Conservation (phyloP, 2,797 vertebrate genomes). For the Eulemur rubriventer region DNA sequence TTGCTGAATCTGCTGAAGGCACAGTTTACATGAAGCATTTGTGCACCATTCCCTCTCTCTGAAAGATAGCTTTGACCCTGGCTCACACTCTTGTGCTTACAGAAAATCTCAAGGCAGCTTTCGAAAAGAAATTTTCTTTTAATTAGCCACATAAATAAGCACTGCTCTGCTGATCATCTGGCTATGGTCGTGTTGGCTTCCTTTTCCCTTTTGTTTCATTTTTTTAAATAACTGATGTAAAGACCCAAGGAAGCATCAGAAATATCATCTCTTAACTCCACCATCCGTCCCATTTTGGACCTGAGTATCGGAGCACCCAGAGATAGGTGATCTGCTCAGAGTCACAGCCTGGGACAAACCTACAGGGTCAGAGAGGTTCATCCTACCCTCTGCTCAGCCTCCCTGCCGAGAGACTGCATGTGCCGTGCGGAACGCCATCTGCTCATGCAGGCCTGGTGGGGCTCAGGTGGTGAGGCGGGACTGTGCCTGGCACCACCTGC, state of each 20-base stretch:
- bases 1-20: neutral
- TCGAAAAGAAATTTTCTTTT: slow-evolving; percentile 48
- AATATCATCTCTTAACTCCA: neutral
- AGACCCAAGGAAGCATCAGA: neutral
- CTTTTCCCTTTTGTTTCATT: neutral
- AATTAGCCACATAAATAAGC: slow-evolving; percentile 31
- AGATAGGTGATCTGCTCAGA: neutral
- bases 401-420: neutral
- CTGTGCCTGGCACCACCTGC: no score
- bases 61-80: slow-evolving; percentile 18
- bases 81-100: neutral
- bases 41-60: neutral
- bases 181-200: neutral
- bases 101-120: slow-evolving; percentile 28
- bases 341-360: neutral
- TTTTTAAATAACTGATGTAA: neutral
- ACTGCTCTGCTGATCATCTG: neutral
- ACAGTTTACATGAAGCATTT: neutral
- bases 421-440: neutral
- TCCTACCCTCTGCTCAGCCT: neutral
- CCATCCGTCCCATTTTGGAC: neutral
- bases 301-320: neutral
- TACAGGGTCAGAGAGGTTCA: neutral
- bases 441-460: neutral
- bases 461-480: accelerated